Conservation (phyloP, 1,140 invertebrate species). For the Penaeus japonicus region DNA sequence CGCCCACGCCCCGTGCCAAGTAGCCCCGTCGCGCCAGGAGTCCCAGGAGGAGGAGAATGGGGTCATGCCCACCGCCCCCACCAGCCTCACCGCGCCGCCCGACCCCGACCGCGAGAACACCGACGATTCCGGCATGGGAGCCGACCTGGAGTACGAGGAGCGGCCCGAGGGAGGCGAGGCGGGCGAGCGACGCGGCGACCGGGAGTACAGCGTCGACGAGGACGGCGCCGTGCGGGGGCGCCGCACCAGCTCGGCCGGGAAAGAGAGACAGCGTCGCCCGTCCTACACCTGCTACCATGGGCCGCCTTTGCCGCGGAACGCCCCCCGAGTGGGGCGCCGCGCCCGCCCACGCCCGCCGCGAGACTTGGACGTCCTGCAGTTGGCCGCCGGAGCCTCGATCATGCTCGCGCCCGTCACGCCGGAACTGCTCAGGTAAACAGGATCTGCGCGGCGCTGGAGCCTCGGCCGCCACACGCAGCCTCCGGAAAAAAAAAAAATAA, state of each 20-base stretch:
- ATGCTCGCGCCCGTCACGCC: slow-evolving; percentile 59
- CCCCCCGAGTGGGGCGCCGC: slow-evolving; percentile 48
- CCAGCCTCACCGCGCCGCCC: not conserved
- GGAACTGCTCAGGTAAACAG: slow-evolving; percentile 57
- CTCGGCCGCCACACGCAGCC: not conserved
- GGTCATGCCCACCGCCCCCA: slow-evolving; percentile 16
- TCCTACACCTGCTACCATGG: slow-evolving; percentile 59
- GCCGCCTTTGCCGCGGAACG: slow-evolving; percentile 41
- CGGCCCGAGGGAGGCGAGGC: not conserved
- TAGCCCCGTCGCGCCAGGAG: slow-evolving; percentile 3
- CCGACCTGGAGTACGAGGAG: slow-evolving; percentile 49
- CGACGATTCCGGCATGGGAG: slow-evolving; percentile 55
- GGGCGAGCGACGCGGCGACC: slow-evolving; percentile 1
- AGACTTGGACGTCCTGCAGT: slow-evolving; percentile 52
- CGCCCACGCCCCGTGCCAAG: slow-evolving; percentile 6
- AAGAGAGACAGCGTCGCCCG: slow-evolving; percentile 46
- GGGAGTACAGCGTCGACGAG: slow-evolving; percentile 19
- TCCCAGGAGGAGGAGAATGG: not conserved
- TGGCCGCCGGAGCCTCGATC: slow-evolving; percentile 55
- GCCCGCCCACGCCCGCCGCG: slow-evolving; percentile 45
- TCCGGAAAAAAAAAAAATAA: not conserved
- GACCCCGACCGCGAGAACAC: slow-evolving; percentile 53
- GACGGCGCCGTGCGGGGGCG: not conserved
- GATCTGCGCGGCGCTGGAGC: not conserved
- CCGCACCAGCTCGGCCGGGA: not conserved